A percentile compares a stretch with the other conserved stretches of the same genome.
Conservation (phyloP, 2,113 vertebrate genomes). For the Chamaetylas fuelleborni region DNA sequence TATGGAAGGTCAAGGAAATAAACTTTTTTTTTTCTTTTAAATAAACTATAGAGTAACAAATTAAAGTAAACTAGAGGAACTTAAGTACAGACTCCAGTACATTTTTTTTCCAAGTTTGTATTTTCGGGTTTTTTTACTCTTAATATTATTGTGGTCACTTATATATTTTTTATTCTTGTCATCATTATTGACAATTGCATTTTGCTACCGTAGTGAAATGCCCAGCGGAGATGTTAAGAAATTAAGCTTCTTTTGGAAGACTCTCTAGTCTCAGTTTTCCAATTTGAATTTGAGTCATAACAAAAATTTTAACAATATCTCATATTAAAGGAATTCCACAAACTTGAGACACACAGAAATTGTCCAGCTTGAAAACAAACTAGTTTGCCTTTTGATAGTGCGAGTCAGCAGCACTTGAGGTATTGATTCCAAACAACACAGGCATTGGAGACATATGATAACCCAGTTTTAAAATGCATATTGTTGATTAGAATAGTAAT, state of each 20-base stretch:
- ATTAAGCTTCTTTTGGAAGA: background rate
- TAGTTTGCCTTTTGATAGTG: background rate
- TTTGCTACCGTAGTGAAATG: background rate
- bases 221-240: background rate
- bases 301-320: background rate
- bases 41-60: background rate
- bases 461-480: background rate
- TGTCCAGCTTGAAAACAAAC: background rate
- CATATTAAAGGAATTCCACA: background rate
- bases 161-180: background rate
- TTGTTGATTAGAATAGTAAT: slow-evolving; percentile 2
- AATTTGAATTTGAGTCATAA: background rate
- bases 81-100: background rate
- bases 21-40: background rate
- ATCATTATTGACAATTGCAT: background rate
- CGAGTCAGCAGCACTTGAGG: background rate
- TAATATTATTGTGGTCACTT: background rate
- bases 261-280: background rate
- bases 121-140: background rate
- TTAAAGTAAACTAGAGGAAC: background rate
- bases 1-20: background rate
- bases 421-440: background rate
- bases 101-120: background rate
- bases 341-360: background rate
- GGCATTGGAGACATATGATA: background rate